These are phyloP conservation scores for Sipha flava DNA, from an alignment of 1,140 invertebrate species.

Conservation along the genomic window DNA sequence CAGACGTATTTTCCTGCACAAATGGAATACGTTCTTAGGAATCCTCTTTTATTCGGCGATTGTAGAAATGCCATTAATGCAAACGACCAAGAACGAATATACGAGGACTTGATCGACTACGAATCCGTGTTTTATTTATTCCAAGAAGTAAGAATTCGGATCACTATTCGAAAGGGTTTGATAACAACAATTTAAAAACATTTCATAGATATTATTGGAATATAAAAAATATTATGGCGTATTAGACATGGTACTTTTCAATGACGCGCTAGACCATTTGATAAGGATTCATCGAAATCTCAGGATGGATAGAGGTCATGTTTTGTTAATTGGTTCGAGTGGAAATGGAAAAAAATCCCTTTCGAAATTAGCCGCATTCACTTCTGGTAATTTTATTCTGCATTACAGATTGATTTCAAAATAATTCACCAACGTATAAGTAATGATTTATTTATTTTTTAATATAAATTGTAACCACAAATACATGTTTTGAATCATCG, in stretches of 20 bases:
- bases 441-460: no score
- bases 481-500: no score
- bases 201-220: constrained; percentile 65
- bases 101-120: constrained; percentile 84
- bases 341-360: constrained; percentile 75
- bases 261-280: constrained; percentile 81
- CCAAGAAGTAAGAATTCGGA: constrained; percentile 55
- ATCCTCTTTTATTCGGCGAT: constrained; percentile 80
- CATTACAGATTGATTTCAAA: background rate
- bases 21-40: constrained; percentile 60
- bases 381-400: constrained; percentile 50
- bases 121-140: constrained; percentile 74
- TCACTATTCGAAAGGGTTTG: background rate
- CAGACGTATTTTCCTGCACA: constrained; percentile 44
- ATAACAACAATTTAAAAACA: background rate
- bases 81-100: constrained; percentile 65
- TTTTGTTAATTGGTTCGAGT: constrained; percentile 73
- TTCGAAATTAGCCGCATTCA: constrained; percentile 60
- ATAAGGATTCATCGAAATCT: constrained; percentile 73
- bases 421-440: no score
- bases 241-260: constrained; percentile 77
- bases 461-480: no score
- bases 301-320: constrained; percentile 73
- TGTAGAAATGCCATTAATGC: constrained; percentile 64
- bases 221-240: constrained; percentile 62